Evolutionary conservation across 35 echinoderm and acorn worm genomes (phyloP), one percentile per base, ranked within the genome.

Genomic region (Hemicentrotus pulcherrimus): DNA sequence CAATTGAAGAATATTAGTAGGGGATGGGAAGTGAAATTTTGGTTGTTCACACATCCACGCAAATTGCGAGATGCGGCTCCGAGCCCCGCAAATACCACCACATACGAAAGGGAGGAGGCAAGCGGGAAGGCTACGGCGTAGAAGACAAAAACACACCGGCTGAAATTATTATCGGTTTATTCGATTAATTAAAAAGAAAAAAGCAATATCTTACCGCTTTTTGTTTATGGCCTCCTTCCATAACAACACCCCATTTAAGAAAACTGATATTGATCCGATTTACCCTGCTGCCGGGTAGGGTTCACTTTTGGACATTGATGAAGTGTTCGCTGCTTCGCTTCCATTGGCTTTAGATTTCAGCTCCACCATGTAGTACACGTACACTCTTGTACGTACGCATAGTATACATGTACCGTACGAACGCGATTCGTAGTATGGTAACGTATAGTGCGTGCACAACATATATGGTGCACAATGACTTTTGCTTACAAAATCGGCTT

Each of bases 171-270:
- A 31, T 86, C 22, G 86, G 30, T 30, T 33, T 3, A 35, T 90
- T 31, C 6, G n/a, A 35, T 19, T 90, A 18, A 35, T 7, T 28
- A 28, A n/a, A n/a, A 78, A 28, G 6, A 78, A 78, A 30, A n/a
- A n/a, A 78, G 24, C 1, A 78, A 28, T n/a, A 78, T 28, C 65
- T 90, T 90, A 90, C 88, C 88, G 32, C 16, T 90, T 90, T 90
- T 47, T 32, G 88, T 30, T 90, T 33, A 90, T 90, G 32, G 88
- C 88, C 88, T 90, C 88, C 88, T 90, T 90, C 88, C 88, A 90
- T 90, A 90, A 33, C 88, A 90, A 33, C n/a, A 24, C 88, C 88
- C 88, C 88, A 90, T 90, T 47, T 90, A 90, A 16, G 88, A 35
- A 22, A 90, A 90, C 88, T 90, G 32, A 33, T 90, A 90, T 90